These are phyloP conservation scores for Dendrolimus pini DNA, from an alignment of 2,888 invertebrate species.

Conservation along the genomic window DNA sequence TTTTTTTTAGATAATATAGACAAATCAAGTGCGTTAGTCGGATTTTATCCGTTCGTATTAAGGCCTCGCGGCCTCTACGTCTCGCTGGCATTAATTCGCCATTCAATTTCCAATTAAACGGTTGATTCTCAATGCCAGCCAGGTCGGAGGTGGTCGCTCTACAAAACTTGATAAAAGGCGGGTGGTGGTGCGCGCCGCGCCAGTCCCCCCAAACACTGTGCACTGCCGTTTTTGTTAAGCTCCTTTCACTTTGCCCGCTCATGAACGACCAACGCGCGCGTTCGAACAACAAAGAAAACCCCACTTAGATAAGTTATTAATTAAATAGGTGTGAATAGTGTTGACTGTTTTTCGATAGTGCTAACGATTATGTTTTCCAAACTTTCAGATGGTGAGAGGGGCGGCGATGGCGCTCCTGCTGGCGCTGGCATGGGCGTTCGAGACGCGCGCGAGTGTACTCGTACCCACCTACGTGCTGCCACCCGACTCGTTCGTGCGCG, in stretches of 20 bases:
- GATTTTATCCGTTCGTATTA: slow-evolving; percentile 15
- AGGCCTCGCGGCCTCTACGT: slow-evolving; percentile 66
- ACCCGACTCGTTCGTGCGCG: slow-evolving; percentile 72
- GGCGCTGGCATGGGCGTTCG: slow-evolving; percentile 66
- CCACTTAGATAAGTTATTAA: slow-evolving; percentile 65
- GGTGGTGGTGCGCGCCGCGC: slow-evolving; percentile 57
- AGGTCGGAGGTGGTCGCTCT: slow-evolving; percentile 60
- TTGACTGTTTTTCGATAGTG: slow-evolving; percentile 26
- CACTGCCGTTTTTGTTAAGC: slow-evolving; percentile 57
- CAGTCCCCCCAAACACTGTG: slow-evolving; percentile 57
- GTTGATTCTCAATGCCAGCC: slow-evolving; percentile 71
- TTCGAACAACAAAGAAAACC: slow-evolving; percentile 50
- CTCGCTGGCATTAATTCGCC: slow-evolving; percentile 58
- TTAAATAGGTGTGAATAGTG: slow-evolving; percentile 25
- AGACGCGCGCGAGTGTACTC: slow-evolving; percentile 59
- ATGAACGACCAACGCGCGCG: slow-evolving; percentile 47
- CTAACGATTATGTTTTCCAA: slow-evolving; percentile 56
- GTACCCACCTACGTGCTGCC: slow-evolving; percentile 73
- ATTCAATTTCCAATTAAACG: slow-evolving; percentile 74
- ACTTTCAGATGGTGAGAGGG: slow-evolving; percentile 76
- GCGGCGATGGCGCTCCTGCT: slow-evolving; percentile 66
- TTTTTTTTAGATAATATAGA: too few species aligned
- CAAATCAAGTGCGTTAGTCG: too few species aligned
- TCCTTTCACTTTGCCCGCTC: slow-evolving; percentile 70
- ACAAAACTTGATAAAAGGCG: slow-evolving; percentile 69